A percentile compares a stretch with the other conserved stretches of the same genome.
These are phyloP conservation scores for Zapus hudsonius DNA, from an alignment of 2,113 vertebrate species.

Conservation along the genomic window DNA sequence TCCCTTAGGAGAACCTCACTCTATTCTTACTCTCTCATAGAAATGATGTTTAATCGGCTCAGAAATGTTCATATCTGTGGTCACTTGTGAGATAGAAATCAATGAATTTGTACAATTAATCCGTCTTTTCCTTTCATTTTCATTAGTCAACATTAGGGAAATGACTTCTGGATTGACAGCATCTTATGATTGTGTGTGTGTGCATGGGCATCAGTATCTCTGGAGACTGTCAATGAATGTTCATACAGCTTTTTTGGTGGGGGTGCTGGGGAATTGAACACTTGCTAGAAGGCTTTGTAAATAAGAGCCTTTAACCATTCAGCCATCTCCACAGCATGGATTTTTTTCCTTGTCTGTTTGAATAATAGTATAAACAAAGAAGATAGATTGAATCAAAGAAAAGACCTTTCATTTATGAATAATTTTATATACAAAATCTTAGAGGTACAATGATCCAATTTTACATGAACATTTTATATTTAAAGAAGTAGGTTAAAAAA, in stretches of 20 bases:
- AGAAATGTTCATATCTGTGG: constrained; percentile 74
- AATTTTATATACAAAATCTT: background rate
- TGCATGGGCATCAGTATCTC: no score
- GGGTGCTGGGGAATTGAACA: no score
- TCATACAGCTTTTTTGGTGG: no score
- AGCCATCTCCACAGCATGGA: no score
- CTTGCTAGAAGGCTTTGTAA: no score
- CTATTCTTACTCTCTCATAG: background rate
- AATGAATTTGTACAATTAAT: constrained; percentile 78
- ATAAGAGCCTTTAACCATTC: no score
- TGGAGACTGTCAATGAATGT: no score
- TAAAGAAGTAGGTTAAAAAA: background rate
- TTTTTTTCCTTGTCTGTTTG: no score
- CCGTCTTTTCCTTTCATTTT: constrained; percentile 83
- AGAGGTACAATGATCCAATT: background rate
- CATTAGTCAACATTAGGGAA: constrained; percentile 78
- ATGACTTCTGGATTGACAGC: constrained; percentile 62
- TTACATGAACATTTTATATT: background rate
- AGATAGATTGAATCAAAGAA: background rate
- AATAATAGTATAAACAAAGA: background rate
- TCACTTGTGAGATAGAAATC: constrained; percentile 81
- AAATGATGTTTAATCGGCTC: constrained; percentile 18
- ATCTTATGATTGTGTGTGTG: no score
- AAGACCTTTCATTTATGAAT: constrained; percentile 11
- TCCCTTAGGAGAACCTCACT: background rate